These are phyloP conservation scores for Microctonus brassicae DNA, from an alignment of 2,888 invertebrate species.

Conservation along the genomic window DNA sequence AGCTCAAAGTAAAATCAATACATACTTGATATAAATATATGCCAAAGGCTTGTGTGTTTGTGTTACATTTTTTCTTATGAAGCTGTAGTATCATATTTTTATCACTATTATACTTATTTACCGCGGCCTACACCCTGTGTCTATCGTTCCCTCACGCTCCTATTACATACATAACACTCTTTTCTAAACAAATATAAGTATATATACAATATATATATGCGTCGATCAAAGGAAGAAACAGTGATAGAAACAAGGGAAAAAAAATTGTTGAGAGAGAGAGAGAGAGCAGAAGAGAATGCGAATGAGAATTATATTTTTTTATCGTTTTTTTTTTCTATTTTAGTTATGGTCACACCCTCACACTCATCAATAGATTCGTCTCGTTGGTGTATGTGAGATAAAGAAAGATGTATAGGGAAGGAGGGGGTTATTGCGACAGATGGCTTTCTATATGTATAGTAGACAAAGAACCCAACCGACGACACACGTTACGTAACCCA, in stretches of 20 bases:
- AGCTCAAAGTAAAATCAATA: slow-evolving; percentile 61
- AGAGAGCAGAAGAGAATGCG: background rate
- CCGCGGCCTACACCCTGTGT: slow-evolving; percentile 29
- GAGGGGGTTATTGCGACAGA: slow-evolving; percentile 57
- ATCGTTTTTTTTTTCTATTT: background rate
- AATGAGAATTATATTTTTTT: background rate
- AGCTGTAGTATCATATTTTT: slow-evolving; percentile 57
- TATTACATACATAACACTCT: background rate
- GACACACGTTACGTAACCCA: slow-evolving; percentile 54
- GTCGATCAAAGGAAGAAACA: background rate
- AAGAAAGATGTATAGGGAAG: background rate
- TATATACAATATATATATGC: background rate
- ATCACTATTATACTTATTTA: slow-evolving; percentile 57
- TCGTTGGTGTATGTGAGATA: background rate
- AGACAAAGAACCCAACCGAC: slow-evolving; percentile 58
- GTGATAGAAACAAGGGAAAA: background rate
- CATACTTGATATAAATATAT: slow-evolving; percentile 58
- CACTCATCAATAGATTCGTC: background rate
- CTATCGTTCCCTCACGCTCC: slow-evolving; percentile 32
- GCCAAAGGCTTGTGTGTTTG: slow-evolving; percentile 52
- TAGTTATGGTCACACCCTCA: background rate
- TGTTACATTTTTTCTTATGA: slow-evolving; percentile 50
- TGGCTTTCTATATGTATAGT: slow-evolving; percentile 51
- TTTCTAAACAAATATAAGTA: background rate
- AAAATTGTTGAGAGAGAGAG: background rate